Percentiles rank a stretch among this genome's conserved stretches.
phyloP scores from a whole-genome alignment of 2,113 vertebrate genomes.

The Oncorhynchus tshawytscha region DNA sequence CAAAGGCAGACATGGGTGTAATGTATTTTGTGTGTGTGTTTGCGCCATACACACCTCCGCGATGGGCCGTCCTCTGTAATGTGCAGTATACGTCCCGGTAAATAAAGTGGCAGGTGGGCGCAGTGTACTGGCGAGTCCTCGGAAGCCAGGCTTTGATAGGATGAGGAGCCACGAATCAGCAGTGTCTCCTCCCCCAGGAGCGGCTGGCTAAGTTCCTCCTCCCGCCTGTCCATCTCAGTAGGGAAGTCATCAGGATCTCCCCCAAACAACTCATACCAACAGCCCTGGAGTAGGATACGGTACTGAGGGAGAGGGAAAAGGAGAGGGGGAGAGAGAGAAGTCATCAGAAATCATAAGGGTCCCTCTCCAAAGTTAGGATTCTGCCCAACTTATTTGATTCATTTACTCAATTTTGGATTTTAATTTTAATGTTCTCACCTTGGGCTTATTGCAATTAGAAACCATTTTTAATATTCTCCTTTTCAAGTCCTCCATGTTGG shows the following conservation, averaged over 20 bases:
- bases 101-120: conserved; percentile 81
- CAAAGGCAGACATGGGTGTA: background rate
- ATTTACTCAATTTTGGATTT: background rate
- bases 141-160: conserved; percentile 80
- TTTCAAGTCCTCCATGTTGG: conserved; percentile 94
- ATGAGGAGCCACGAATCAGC: conserved; percentile 76
- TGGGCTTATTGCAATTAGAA: conserved; percentile 90
- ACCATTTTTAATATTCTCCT: conserved; percentile 87
- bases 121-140: conserved; percentile 76
- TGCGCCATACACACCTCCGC: conserved; percentile 75
- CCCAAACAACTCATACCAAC: conserved; percentile 92
- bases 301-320: conserved; percentile 73
- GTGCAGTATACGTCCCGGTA: conserved; percentile 89
- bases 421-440: conserved; percentile 71
- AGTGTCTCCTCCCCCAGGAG: conserved; percentile 90
- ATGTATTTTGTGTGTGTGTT: background rate
- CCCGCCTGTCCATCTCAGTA: conserved; percentile 82
- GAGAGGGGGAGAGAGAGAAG: background rate
- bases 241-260: conserved; percentile 83
- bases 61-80: conserved; percentile 82
- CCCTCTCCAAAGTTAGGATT: no score
- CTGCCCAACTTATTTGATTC: background rate
- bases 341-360: no score
- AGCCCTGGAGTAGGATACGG: conserved; percentile 88
- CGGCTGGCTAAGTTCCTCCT: conserved; percentile 79